Conservation (phyloP, 2,888 invertebrate species). For the Amblyjoppa proteus region DNA sequence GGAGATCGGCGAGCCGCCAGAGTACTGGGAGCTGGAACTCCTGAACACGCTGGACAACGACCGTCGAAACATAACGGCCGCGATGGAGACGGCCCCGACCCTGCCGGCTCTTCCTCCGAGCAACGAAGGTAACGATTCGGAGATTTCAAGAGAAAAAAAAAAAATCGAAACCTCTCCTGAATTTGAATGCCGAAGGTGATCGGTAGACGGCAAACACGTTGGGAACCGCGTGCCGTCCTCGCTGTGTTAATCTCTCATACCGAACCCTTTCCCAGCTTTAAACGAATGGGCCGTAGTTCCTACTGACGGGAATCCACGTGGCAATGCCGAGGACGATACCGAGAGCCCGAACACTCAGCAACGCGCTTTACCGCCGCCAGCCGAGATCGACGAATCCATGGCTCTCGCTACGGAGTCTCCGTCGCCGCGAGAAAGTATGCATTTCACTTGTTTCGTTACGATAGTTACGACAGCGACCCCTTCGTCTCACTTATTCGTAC, state of each 20-base stretch:
- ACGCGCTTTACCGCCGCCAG: constrained; percentile 79
- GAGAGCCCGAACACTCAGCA: constrained; percentile 75
- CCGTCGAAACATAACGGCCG: constrained; percentile 67
- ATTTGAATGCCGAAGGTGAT: constrained; percentile 28
- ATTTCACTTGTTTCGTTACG: constrained; percentile 19
- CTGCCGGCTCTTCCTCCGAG: constrained; percentile 78
- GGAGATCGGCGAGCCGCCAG: constrained; percentile 73
- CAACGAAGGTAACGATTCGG: constrained; percentile 61
- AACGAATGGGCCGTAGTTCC: constrained; percentile 80
- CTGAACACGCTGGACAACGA: constrained; percentile 67
- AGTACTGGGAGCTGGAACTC: constrained; percentile 73
- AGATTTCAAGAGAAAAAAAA: constrained; percentile 3
- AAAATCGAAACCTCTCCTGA: not conserved
- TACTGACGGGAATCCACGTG: constrained; percentile 79
- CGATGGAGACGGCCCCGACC: constrained; percentile 73
- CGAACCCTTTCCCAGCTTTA: constrained; percentile 58
- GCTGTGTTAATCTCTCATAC: constrained; percentile 18
- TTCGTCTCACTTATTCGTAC: no score
- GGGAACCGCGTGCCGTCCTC: constrained; percentile 40
- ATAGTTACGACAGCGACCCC: not conserved
- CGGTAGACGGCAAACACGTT: constrained; percentile 29
- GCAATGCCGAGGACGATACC: constrained; percentile 77
- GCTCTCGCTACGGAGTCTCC: constrained; percentile 79
- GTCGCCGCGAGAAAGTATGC: constrained; percentile 78
- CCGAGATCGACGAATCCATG: constrained; percentile 76